Evolutionary conservation across 2,113 vertebrate species (phyloP), one percentile per base, ranked within the genome.

Genomic region (Dinomys branickii): DNA sequence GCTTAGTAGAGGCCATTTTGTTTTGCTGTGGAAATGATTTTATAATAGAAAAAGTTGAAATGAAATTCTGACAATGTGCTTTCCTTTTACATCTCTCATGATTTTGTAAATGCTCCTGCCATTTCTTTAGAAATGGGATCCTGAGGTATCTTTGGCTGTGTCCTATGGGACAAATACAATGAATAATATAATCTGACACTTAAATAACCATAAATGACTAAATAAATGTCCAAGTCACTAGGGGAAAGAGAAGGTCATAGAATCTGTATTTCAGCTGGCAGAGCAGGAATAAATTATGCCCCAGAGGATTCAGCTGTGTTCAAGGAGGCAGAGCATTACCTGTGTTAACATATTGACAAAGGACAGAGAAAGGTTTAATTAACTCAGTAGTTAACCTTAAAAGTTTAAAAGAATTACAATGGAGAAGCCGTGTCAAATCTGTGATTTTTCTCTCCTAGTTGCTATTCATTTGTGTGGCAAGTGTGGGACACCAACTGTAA

Each of bases 171-270:
- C 71, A 83, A 87, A 97, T 58, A 92, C n/a, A 67, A 47, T 98
- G 63, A 71, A 84, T 96, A 94, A 97, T 75, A 86, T 97, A 95
- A 98, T 95, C 58, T 96, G 95, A 85, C 97, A 97, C 98, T 98
- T 98, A 98, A 98, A 98, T 97, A 90, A 95, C 85, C 96, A 97
- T 97, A 98, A 98, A 97, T 98, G 98, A 97, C 97, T 97, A 94
- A 97, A 96, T 97, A 94, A 97, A 96, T 95, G 97, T 85, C 81
- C 97, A 90, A 96, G 81, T 90, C 95, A 94, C 88, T 61, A 89
- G 95, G 92, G 88, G 71, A 96, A 90, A 97, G 86, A 0, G 67
- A 96, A 97, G 95, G 97, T 95, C 22, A 59, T 92, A 97, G 94
- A 97, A 88, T 96, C 87, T 84, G 93, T 95, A 98, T 89, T 98